A percentile compares a stretch with the other conserved stretches of the same genome.
phyloP scores from a whole-genome alignment of 2,888 invertebrate genomes.

The Oithona nana region DNA sequence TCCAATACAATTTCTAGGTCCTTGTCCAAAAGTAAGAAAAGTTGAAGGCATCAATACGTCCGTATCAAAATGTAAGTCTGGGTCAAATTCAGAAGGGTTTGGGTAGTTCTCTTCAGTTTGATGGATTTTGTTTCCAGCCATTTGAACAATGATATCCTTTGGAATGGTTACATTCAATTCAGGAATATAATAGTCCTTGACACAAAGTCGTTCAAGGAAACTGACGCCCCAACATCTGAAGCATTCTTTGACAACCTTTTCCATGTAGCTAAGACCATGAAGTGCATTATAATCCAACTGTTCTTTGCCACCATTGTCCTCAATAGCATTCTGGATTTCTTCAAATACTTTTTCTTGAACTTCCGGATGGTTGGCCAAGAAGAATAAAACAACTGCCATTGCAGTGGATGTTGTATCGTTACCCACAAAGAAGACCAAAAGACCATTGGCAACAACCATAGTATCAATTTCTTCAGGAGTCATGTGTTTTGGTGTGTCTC shows the following conservation, averaged over 20 bases:
- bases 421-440: conserved; percentile 15
- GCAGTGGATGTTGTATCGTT: conserved; percentile 13
- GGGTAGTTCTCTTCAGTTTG: neutral
- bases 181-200: conserved; percentile 11
- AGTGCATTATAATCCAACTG: neutral
- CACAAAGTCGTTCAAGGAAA: neutral
- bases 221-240: neutral
- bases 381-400: neutral
- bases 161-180: conserved; percentile 1
- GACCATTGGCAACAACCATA: neutral
- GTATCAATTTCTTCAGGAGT: neutral
- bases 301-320: neutral
- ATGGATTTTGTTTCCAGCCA: neutral
- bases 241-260: neutral
- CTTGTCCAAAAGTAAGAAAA: conserved; percentile 16
- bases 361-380: conserved; percentile 6
- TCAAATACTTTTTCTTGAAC: conserved; percentile 4
- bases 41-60: neutral
- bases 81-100: neutral
- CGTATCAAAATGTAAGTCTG: neutral
- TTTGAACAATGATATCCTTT: neutral
- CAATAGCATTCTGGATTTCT: conserved; percentile 12
- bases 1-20: conserved; percentile 18
- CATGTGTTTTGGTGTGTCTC: neutral
- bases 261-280: conserved; percentile 4